phyloP scores from a whole-genome alignment of 2,113 vertebrate genomes.

The Lampris megalopsis region DNA sequence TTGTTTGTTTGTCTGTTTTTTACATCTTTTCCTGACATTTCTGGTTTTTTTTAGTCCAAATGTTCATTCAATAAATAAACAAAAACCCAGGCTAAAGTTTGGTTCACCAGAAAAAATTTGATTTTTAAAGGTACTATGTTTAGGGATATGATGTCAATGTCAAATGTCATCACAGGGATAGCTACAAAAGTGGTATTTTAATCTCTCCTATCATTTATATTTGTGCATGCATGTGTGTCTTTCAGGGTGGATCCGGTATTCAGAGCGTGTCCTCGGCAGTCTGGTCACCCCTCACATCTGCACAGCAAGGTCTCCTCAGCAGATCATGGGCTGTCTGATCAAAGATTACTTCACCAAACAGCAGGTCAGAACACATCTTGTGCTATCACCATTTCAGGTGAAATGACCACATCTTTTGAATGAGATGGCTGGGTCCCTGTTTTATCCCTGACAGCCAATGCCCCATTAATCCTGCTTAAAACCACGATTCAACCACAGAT shows the following conservation, averaged over 20 bases:
- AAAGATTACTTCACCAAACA: constrained; percentile 94
- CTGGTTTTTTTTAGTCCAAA: not conserved
- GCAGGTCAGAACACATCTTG: constrained; percentile 82
- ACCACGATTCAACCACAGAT: no score
- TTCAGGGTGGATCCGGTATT: constrained; percentile 94
- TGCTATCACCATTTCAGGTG: not conserved
- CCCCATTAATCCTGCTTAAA: no score
- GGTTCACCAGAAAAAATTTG: no score
- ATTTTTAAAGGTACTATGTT: no score
- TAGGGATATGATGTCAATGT: no score
- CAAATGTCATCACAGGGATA: no score
- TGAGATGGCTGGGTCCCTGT: no score
- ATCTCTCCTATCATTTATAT: not conserved
- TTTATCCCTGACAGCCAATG: no score
- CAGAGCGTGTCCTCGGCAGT: constrained; percentile 91
- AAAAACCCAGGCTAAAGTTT: no score
- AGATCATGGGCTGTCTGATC: constrained; percentile 96
- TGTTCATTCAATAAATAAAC: not conserved
- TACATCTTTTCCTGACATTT: not conserved
- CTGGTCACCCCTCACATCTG: constrained; percentile 94
- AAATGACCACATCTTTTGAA: no score
- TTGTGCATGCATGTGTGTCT: constrained; percentile 14
- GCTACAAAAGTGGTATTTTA: no score
- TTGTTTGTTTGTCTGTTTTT: no score
- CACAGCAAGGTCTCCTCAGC: constrained; percentile 94